Conservation (phyloP, 1,140 invertebrate species). For the Drosophila tani region DNA sequence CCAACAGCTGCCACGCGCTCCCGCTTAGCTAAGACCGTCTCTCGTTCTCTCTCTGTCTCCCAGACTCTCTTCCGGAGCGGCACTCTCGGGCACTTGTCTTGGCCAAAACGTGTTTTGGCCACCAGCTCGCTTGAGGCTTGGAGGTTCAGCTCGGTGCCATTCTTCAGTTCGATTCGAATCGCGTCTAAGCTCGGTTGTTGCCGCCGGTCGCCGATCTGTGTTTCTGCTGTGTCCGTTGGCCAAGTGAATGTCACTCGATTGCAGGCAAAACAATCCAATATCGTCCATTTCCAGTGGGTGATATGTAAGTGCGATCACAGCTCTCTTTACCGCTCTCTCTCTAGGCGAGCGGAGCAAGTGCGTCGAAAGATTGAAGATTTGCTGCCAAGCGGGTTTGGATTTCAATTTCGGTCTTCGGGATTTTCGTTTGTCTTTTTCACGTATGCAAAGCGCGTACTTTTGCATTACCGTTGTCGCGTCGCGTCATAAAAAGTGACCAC, state of each 20-base stretch:
- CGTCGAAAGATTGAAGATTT: conserved; percentile 43
- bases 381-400: conserved; percentile 48
- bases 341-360: conserved; percentile 31
- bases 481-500: conserved; percentile 69
- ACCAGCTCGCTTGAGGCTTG: conserved; percentile 4
- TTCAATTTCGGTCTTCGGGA: conserved; percentile 58
- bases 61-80: conserved; percentile 22
- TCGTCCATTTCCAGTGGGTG: conserved; percentile 47
- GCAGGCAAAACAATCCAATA: conserved; percentile 47
- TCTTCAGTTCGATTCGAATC: conserved; percentile 75
- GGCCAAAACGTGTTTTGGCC: conserved; percentile 68
- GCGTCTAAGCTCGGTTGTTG: conserved; percentile 73
- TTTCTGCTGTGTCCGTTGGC: conserved; percentile 12
- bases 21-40: conserved; percentile 11
- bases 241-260: conserved; percentile 53
- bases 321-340: conserved; percentile 35
- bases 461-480: conserved; percentile 64
- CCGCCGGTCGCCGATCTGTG: conserved; percentile 42
- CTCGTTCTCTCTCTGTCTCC: conserved; percentile 1
- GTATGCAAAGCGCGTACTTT: conserved; percentile 76
- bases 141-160: conserved; percentile 32
- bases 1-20: conserved; percentile 57
- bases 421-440: conserved; percentile 34
- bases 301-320: conserved; percentile 57
- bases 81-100: conserved; percentile 54